Percentiles rank a stretch among this genome's conserved stretches.
Conservation (phyloP, 2,888 invertebrate genomes). For the Tachina lurida region DNA sequence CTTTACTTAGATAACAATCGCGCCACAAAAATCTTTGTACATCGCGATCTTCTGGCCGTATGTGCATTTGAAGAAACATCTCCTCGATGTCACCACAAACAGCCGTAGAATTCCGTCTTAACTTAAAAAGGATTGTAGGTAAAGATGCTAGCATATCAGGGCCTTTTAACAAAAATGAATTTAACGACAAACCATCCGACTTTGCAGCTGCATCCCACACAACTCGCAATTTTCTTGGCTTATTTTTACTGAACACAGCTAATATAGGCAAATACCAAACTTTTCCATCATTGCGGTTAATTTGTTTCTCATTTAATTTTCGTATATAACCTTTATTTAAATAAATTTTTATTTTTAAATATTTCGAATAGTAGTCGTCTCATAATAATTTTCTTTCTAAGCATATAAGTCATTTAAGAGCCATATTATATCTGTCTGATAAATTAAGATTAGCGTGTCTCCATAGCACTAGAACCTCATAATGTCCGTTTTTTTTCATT, state of each 20-base stretch:
- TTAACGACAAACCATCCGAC: constrained; percentile 38
- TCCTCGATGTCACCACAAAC: not conserved
- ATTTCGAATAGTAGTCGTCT: no score
- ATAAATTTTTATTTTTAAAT: no score
- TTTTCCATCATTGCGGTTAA: not conserved
- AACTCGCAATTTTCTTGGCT: constrained; percentile 43
- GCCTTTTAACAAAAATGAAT: constrained; percentile 55
- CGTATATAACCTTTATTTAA: no score
- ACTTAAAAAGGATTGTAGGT: not conserved
- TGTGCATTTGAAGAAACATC: constrained; percentile 37
- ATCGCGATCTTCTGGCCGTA: not conserved
- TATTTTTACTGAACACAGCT: not conserved
- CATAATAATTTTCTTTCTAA: no score
- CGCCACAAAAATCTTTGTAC: not conserved
- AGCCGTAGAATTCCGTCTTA: not conserved
- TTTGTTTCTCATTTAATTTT: no score
- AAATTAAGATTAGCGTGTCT: no score
- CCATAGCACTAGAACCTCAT: no score
- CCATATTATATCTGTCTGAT: no score
- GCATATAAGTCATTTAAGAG: no score
- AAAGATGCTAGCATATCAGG: constrained; percentile 52
- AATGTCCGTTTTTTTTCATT: no score
- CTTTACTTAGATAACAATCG: no score
- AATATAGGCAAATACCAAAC: not conserved
- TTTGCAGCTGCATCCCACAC: constrained; percentile 65